A percentile compares a stretch with the other conserved stretches of the same genome.
Conservation (phyloP, 2,797 vertebrate genomes). For the Gobio occitaniae region DNA sequence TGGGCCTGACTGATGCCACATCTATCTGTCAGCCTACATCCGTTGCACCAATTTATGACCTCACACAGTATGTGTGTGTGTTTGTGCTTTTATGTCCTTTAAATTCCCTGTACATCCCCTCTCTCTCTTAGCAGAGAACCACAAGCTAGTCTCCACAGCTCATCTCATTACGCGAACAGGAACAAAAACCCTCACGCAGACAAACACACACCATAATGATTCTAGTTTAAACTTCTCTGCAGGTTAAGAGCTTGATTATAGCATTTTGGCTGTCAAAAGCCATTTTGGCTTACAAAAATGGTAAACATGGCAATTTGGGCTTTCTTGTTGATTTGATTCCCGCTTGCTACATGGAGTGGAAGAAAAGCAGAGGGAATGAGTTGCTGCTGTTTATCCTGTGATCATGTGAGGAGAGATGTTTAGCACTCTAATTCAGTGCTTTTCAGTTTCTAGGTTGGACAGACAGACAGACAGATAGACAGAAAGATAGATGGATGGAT, state of each 20-base stretch:
- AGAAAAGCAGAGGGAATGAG: constrained; percentile 18
- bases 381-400: not conserved
- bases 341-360: constrained; percentile 34
- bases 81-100: constrained; percentile 30
- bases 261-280: constrained; percentile 63
- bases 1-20: constrained; percentile 32
- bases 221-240: constrained; percentile 60
- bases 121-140: constrained; percentile 1
- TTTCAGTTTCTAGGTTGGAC: not conserved
- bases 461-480: not conserved
- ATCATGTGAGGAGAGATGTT: constrained; percentile 10
- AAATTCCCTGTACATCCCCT: not conserved
- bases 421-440: not conserved
- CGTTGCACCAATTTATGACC: constrained; percentile 11
- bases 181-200: constrained; percentile 41
- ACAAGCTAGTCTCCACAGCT: constrained; percentile 58
- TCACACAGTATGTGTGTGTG: constrained; percentile 45
- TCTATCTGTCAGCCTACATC: constrained; percentile 5
- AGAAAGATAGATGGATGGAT: not conserved
- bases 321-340: constrained; percentile 43
- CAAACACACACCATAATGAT: constrained; percentile 63
- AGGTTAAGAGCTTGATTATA: constrained; percentile 69
- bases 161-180: constrained; percentile 56
- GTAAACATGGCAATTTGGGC: constrained; percentile 47
- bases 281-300: constrained; percentile 50